phyloP scores from a whole-genome alignment of 2,888 invertebrate genomes.

The Anoplius nigerrimus region DNA sequence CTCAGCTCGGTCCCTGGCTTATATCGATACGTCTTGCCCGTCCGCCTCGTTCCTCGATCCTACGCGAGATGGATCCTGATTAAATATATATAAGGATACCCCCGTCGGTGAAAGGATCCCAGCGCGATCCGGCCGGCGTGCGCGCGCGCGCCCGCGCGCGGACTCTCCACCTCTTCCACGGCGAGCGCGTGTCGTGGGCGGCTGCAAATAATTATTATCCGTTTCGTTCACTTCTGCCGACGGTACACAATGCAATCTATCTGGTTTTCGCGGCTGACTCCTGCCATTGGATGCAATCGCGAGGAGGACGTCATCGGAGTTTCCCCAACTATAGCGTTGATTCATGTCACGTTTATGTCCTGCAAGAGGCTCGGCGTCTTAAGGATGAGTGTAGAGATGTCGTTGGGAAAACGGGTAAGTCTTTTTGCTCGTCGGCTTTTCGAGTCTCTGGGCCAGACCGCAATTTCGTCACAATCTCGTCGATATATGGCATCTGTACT shows the following conservation, averaged over 20 bases:
- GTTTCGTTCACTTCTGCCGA: neutral
- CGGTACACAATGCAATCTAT: neutral
- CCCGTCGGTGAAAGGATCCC: slow-evolving; percentile 4
- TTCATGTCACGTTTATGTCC: slow-evolving; percentile 3
- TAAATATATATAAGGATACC: slow-evolving; percentile 7
- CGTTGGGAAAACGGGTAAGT: no score
- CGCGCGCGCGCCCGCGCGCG: neutral
- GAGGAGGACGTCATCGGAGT: slow-evolving; percentile 7
- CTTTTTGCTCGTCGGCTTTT: no score
- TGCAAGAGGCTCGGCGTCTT: no score
- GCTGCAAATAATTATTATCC: neutral
- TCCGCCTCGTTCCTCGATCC: neutral
- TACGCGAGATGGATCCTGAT: neutral
- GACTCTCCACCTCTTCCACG: neutral
- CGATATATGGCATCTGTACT: no score
- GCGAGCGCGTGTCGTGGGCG: slow-evolving; percentile 1
- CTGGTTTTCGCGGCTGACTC: neutral
- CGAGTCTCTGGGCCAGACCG: no score
- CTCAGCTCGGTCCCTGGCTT: no score
- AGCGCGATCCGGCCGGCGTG: neutral
- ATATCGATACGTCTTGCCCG: no score
- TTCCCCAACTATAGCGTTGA: slow-evolving; percentile 3
- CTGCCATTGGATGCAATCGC: neutral
- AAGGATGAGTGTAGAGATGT: no score
- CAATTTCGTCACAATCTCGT: no score